Base-by-base conservation (phyloP, 2,888 invertebrate genomes). In the Troides aeacus region DNA sequence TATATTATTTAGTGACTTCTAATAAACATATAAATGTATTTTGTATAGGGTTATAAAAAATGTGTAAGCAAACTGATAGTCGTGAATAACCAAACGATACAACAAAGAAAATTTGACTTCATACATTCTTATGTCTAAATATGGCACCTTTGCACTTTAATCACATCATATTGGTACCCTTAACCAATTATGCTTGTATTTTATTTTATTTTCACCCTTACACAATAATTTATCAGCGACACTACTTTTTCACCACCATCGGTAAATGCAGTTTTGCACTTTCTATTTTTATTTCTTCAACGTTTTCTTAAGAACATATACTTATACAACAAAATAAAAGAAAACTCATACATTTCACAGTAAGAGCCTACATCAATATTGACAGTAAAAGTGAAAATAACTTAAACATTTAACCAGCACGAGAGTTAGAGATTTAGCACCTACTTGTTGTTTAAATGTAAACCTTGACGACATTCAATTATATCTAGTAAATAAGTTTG, bases 181-280 rank as follows among this genome's bases (percentile, higher is more conserved):
- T 21, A 53, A 62, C 59, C 66, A 56, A 63, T 67, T 60, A 42
- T 36, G 67, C 70, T 70, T 70, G 62, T 70, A 57, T 46, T 56
- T 61, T 23, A 50, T 53, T 30, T 46, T 8, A 39, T 18, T 21
- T 30, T 62, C 24, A 59, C 59, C 56, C 18, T 62, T 57, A 24
- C 62, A 53, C 66, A 53, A 2, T n/a, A n/a, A 53, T 53, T 53
- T 18, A 7, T 53, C 8, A 53, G n/a, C n/a, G 4, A 53, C 53
- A 53, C n/a, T 53, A 5, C n/a, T 53, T 53, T 53, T 1, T n/a
- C n/a, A n/a, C 6, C 7, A n/a, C 18, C 15, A 18, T 53, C 7
- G 5, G 6, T 53, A n/a, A 53, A 53, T n/a, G 53, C 18, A n/a
- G n/a, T 6, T 18, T 7, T n/a, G 8, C 53, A 53, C n/a, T 30